phyloP scores from a whole-genome alignment of 2,113 vertebrate genomes.

The Leptobrachium leishanense region DNA sequence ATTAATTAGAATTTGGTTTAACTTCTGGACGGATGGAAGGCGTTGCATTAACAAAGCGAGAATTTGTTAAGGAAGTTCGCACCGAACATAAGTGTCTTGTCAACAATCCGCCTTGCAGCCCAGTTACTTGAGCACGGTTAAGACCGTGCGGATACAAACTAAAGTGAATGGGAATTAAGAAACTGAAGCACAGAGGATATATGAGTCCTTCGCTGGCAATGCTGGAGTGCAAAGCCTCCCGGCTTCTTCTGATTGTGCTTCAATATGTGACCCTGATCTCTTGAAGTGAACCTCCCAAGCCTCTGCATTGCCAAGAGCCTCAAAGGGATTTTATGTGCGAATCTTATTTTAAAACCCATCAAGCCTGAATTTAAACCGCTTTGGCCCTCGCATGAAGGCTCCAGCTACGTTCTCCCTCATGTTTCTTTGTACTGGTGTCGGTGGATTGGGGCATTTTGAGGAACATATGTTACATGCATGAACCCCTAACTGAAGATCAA shows the following conservation, averaged over 20 bases:
- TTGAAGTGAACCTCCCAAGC: constrained; percentile 4
- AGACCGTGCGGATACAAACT: constrained; percentile 28
- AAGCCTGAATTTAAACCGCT: too few species aligned
- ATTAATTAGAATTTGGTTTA: too few species aligned
- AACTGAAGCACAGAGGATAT: constrained; percentile 32
- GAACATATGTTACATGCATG: too few species aligned
- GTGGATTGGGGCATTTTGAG: too few species aligned
- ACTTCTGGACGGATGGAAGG: too few species aligned
- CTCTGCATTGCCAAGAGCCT: background rate
- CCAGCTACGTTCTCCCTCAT: too few species aligned
- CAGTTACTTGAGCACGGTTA: constrained; percentile 41
- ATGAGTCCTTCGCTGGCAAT: constrained; percentile 27
- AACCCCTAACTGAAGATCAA: too few species aligned
- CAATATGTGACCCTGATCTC: constrained; percentile 23
- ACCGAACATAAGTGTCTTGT: constrained; percentile 36
- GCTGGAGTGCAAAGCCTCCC: constrained; percentile 31
- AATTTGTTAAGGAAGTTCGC: background rate
- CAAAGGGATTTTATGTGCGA: background rate
- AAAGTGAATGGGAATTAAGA: constrained; percentile 22
- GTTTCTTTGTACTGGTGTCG: too few species aligned
- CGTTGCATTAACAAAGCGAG: too few species aligned
- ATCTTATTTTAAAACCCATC: background rate
- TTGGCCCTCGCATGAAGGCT: too few species aligned
- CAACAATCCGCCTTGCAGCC: constrained; percentile 30
- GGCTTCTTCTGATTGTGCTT: constrained; percentile 36